These are phyloP conservation scores for Zapornia atra DNA, from an alignment of 2,113 vertebrate species.

Conservation along the genomic window DNA sequence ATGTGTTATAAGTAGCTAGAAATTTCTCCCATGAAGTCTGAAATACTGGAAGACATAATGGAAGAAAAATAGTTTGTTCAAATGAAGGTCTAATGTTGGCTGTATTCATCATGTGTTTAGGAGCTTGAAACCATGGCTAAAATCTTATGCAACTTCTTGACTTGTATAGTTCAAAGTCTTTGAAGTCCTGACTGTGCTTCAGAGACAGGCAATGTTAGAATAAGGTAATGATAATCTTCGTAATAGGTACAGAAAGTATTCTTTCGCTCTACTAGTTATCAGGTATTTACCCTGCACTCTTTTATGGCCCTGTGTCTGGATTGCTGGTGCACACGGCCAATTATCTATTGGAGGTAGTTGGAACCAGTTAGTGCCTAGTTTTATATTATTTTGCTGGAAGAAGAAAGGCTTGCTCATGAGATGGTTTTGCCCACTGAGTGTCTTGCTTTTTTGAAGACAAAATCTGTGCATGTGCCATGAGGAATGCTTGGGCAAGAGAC, in stretches of 20 bases:
- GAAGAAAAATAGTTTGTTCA: neutral
- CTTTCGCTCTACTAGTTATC: neutral
- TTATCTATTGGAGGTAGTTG: neutral
- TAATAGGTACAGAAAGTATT: neutral
- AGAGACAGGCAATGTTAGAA: rapidly evolving
- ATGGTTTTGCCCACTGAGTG: neutral
- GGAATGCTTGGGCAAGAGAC: neutral
- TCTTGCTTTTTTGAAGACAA: neutral
- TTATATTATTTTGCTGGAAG: neutral
- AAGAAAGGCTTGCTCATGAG: neutral
- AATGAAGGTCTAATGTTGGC: neutral
- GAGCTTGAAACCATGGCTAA: neutral
- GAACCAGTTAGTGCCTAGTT: neutral
- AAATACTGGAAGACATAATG: neutral
- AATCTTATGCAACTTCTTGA: neutral
- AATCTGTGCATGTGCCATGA: neutral
- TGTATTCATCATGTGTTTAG: neutral
- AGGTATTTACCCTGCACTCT: neutral
- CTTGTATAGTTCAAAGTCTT: neutral
- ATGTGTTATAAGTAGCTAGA: neutral
- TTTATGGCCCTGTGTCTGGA: neutral
- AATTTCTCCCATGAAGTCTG: neutral
- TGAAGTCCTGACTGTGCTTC: neutral
- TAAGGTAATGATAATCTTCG: neutral
- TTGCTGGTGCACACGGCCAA: neutral